A percentile compares a stretch with the other conserved stretches of the same genome.
Evolutionary conservation across 2,113 vertebrate genomes (phyloP).

Genomic region (Alethe castanea): DNA sequence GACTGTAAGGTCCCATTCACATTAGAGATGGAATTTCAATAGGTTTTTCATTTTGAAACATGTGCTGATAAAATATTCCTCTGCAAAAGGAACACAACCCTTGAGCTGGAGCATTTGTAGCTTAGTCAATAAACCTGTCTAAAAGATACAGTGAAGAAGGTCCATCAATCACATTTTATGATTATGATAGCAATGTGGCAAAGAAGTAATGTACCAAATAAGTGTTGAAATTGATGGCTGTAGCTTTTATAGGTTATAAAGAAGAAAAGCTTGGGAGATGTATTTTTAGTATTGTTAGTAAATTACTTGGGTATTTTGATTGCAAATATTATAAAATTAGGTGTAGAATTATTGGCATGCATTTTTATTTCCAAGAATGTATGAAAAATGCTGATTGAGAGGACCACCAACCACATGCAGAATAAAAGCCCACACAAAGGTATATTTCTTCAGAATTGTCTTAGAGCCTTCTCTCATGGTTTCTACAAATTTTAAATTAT

Average conservation of each 20-base stretch:
- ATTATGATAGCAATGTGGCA: background rate
- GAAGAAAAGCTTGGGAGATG: background rate
- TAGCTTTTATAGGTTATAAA: background rate
- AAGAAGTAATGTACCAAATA: slow-evolving; percentile 19
- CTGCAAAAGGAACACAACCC: background rate
- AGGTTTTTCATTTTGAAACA: background rate
- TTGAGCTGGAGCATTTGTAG: background rate
- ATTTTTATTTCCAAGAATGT: background rate
- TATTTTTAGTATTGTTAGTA: background rate
- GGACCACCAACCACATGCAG: background rate
- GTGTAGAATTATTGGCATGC: background rate
- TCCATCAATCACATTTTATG: slow-evolving; percentile 31
- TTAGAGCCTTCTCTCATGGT: background rate
- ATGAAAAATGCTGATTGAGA: background rate
- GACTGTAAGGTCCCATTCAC: background rate
- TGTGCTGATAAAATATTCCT: background rate
- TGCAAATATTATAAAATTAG: background rate
- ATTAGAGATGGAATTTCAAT: background rate
- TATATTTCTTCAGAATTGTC: background rate
- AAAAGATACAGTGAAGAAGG: background rate
- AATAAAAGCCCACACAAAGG: background rate
- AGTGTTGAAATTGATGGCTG: slow-evolving; percentile 1
- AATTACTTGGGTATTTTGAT: background rate
- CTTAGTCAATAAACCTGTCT: slow-evolving; percentile 28
- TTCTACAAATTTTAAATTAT: background rate